A percentile compares a stretch with the other conserved stretches of the same genome.
These are phyloP conservation scores for Spermophilus dauricus DNA, from an alignment of 2,113 vertebrate genomes.

Conservation along the genomic window DNA sequence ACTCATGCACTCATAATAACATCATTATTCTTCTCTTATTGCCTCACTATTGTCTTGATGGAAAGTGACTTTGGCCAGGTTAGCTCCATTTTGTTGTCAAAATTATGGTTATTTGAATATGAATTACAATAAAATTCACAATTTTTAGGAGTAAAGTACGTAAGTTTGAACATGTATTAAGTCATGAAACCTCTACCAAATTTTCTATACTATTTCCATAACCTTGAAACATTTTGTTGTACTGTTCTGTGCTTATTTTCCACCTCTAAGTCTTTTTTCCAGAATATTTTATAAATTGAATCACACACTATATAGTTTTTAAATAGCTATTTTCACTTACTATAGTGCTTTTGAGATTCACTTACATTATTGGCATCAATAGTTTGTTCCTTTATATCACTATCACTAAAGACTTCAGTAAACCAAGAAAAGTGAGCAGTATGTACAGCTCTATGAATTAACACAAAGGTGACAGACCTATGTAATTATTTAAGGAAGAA, in stretches of 20 bases:
- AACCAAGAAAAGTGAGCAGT: background rate
- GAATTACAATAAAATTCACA: background rate
- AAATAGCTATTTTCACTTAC: background rate
- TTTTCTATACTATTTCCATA: background rate
- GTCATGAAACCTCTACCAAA: background rate
- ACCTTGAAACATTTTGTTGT: background rate
- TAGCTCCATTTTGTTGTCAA: background rate
- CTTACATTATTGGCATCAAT: background rate
- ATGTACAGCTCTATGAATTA: background rate
- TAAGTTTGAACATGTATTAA: background rate
- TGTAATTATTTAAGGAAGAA: background rate
- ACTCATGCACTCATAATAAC: background rate
- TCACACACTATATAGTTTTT: background rate
- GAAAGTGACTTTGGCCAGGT: background rate
- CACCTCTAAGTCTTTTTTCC: background rate
- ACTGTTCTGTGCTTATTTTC: background rate
- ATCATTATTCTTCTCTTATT: background rate
- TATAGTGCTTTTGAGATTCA: background rate
- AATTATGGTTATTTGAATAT: background rate
- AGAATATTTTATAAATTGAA: background rate
- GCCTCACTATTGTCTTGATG: background rate
- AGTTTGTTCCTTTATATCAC: background rate
- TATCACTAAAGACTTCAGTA: background rate
- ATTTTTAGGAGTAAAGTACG: background rate
- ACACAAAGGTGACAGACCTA: background rate